Evolutionary conservation across 2,797 vertebrate genomes (phyloP).

Genomic region (Lepus townsendii): DNA sequence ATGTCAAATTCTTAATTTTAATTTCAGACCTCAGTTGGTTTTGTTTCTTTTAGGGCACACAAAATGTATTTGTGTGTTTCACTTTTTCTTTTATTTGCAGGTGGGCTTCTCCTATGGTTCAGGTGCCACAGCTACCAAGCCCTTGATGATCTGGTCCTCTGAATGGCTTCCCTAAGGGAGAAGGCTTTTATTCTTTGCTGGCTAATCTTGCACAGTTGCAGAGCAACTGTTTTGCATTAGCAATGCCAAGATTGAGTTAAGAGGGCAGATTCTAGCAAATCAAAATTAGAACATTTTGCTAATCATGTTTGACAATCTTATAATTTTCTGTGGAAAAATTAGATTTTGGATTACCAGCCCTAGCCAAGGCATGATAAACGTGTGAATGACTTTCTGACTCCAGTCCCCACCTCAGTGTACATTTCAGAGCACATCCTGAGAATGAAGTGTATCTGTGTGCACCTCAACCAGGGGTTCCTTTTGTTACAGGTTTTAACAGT

Average conservation of each 20-base stretch:
- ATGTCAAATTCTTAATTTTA: constrained; percentile 94
- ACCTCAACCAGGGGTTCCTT: constrained; percentile 90
- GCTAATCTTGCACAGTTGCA: constrained; percentile 78
- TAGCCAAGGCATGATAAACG: constrained; percentile 67
- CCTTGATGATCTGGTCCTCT: constrained; percentile 63
- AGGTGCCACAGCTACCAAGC: constrained; percentile 93
- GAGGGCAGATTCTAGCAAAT: constrained; percentile 80
- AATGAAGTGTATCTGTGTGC: constrained; percentile 87
- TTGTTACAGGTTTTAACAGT: constrained; percentile 91
- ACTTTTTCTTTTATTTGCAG: constrained; percentile 93
- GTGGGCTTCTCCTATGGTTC: constrained; percentile 94
- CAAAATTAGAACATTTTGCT: constrained; percentile 73
- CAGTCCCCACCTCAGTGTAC: not conserved
- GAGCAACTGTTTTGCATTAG: constrained; percentile 78
- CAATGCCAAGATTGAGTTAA: constrained; percentile 75
- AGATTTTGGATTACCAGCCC: constrained; percentile 64
- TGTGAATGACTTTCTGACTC: not conserved
- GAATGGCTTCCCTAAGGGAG: constrained; percentile 54
- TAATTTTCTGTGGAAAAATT: constrained; percentile 71
- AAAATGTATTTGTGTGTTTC: constrained; percentile 91
- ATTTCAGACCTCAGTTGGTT: constrained; percentile 93
- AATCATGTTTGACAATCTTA: constrained; percentile 64
- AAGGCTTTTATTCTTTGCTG: constrained; percentile 69
- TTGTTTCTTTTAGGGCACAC: constrained; percentile 92
- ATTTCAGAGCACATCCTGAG: constrained; percentile 66